Evolutionary conservation across 2,888 invertebrate species (phyloP), one percentile per base, ranked within the genome.

Genomic region (Spialia ferax): DNA sequence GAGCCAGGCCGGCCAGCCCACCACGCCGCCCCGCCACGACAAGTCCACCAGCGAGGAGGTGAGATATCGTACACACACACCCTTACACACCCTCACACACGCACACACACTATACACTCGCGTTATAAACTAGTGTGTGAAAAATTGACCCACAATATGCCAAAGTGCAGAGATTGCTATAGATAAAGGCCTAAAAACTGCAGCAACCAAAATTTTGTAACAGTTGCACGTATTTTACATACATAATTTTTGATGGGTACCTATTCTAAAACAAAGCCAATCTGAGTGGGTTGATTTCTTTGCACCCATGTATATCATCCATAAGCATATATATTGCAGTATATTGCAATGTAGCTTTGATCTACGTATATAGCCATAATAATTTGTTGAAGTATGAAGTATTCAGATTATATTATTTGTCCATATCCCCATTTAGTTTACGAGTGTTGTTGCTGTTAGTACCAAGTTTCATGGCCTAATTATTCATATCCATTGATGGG

Each of bases 31-130:
- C 78, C 95, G 98, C 63, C 97, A 97, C 85, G 99, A 99, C 94
- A 98, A 98, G 88, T 97, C 98, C 75, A 97, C 97, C 80, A 98
- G 98, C 85, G 99, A 99, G 92, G 99, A 99, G 98, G 99, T 99
- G 94, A 94, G 96, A 70, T 60, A 7, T 57, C 48, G 4, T 11
- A 45, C 26, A 26, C 20, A 45, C 20, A 50, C 11, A 7, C n/a
- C 48, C 18, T n/a, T 10, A 26, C 26, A 26, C 50, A 57, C 42
- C n/a, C n/a, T n/a, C 20, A 45, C 20, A 50, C 11, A 7, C n/a
- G 50, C 18, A 23, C 15, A 26, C 26, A 26, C 50, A 57, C 42
- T 18, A 45, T 13, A 45, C 38, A 57, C 50, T 26, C 22, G 42
- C 42, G 18, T 45, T 45, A 10, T 48, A 48, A 10, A 20, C 1